phyloP scores from a whole-genome alignment of 2,797 vertebrate species.

The Salmo trutta region DNA sequence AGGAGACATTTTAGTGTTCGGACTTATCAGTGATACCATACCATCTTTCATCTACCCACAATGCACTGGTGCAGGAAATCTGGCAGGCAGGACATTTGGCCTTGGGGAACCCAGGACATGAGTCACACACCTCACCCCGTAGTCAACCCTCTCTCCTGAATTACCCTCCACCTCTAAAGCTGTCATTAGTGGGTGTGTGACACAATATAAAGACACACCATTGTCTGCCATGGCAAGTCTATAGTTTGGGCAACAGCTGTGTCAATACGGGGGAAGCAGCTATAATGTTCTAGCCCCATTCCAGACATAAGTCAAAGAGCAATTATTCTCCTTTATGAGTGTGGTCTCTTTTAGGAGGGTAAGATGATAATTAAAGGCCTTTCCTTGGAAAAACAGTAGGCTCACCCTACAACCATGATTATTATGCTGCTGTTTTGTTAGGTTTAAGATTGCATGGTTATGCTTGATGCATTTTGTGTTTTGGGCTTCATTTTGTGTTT shows the following conservation, averaged over 20 bases:
- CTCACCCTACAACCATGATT: constrained; percentile 39
- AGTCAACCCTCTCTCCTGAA: constrained; percentile 65
- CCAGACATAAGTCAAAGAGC: constrained; percentile 61
- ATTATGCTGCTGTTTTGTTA: constrained; percentile 36
- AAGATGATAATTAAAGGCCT: constrained; percentile 33
- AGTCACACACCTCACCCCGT: constrained; percentile 69
- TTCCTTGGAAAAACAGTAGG: constrained; percentile 31
- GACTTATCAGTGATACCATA: constrained; percentile 26
- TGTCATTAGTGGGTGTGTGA: constrained; percentile 76
- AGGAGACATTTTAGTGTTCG: constrained; percentile 51
- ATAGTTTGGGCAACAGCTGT: constrained; percentile 75
- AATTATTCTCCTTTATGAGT: constrained; percentile 66
- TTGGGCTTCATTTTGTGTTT: constrained; percentile 16
- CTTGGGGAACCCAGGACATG: constrained; percentile 53
- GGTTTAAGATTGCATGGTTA: neutral
- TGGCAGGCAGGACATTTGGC: constrained; percentile 70
- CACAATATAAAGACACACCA: constrained; percentile 65
- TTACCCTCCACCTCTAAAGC: constrained; percentile 69
- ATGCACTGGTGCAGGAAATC: constrained; percentile 53
- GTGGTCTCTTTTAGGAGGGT: constrained; percentile 79
- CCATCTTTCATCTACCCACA: constrained; percentile 12
- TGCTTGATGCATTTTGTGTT: constrained; percentile 25
- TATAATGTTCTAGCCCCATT: constrained; percentile 57
- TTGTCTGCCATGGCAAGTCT: constrained; percentile 64
- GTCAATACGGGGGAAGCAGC: constrained; percentile 69